Evolutionary conservation across 2,888 invertebrate genomes (phyloP).

Genomic region (Eulithis testata): DNA sequence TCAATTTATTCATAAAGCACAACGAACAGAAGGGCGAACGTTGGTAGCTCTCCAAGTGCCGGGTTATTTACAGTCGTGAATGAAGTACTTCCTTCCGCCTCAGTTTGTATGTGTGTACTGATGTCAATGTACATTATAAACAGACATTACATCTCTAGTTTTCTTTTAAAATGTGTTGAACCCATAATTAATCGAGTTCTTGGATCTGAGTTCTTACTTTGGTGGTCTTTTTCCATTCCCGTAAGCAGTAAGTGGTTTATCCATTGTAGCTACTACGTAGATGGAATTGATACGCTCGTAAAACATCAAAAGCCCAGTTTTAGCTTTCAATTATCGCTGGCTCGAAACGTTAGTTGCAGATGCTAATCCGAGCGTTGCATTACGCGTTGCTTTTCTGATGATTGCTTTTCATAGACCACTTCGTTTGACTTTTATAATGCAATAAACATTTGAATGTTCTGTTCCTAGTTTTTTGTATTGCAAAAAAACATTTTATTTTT

Average conservation of each 20-base stretch:
- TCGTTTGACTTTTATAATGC: neutral
- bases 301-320: conserved; percentile 24
- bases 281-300: conserved; percentile 6
- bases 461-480: conserved; percentile 6
- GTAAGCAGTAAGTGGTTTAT: neutral
- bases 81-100: too few relatives aligned
- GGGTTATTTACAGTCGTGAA: too few relatives aligned
- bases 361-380: neutral
- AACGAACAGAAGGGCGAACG: too few relatives aligned
- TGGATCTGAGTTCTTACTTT: too few relatives aligned
- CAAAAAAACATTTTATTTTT: conserved; percentile 4
- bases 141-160: too few relatives aligned
- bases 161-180: too few relatives aligned
- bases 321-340: conserved; percentile 15
- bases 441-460: conserved; percentile 7
- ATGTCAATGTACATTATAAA: too few relatives aligned
- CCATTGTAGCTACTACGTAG: neutral
- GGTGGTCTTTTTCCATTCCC: neutral
- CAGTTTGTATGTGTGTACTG: too few relatives aligned
- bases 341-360: neutral
- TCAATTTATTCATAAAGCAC: too few relatives aligned
- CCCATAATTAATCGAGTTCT: too few relatives aligned
- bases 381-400: neutral
- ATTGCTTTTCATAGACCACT: conserved; percentile 1
- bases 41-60: too few relatives aligned